Evolutionary conservation across 1,140 invertebrate genomes (phyloP).

Genomic region (Zeugodacus cucurbitae): DNA sequence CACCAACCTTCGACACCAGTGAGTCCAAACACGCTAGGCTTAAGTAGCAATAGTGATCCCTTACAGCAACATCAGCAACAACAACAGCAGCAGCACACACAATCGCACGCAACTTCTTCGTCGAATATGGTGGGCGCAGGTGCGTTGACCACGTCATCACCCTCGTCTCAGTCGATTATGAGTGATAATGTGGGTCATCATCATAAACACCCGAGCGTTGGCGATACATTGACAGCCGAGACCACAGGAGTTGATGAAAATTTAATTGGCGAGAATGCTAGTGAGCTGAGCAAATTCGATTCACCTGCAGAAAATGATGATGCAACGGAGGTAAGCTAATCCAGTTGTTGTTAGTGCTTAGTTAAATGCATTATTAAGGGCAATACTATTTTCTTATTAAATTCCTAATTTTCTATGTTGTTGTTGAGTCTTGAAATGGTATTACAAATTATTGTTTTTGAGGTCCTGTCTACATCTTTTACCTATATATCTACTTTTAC

Average conservation of each 20-base stretch:
- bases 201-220: slow-evolving; percentile 14
- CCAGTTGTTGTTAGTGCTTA: neutral
- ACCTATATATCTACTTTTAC: too few species aligned
- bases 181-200: slow-evolving; percentile 45
- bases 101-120: slow-evolving; percentile 48
- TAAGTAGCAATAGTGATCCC: slow-evolving; percentile 27
- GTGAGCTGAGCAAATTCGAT: neutral
- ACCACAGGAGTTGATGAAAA: slow-evolving; percentile 38
- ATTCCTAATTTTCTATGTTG: too few species aligned
- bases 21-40: neutral
- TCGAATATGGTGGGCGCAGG: slow-evolving; percentile 40
- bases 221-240: neutral
- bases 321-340: neutral
- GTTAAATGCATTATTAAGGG: neutral
- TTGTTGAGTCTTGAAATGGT: too few species aligned
- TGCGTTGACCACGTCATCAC: slow-evolving; percentile 43
- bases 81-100: slow-evolving; percentile 45
- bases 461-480: too few species aligned
- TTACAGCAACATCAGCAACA: slow-evolving; percentile 48
- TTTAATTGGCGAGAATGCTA: slow-evolving; percentile 10
- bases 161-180: slow-evolving; percentile 61
- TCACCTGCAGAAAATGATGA: neutral
- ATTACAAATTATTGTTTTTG: too few species aligned
- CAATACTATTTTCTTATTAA: too few species aligned
- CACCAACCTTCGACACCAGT: slow-evolving; percentile 50